These are phyloP conservation scores for Rutilus rutilus DNA, from an alignment of 2,113 vertebrate genomes.

Conservation along the genomic window DNA sequence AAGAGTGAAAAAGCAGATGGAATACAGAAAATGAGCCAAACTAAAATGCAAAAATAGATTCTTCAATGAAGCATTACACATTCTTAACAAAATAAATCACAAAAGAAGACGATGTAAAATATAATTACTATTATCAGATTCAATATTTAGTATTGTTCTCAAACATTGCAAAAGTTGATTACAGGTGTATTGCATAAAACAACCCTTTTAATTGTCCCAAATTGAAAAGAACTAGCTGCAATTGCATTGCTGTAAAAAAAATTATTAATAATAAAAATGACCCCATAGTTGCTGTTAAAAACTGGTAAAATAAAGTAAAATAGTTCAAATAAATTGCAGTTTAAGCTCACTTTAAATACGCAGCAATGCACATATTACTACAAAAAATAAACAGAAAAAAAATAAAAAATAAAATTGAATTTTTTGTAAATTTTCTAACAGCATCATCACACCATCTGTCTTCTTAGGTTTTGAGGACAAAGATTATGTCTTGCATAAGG, in stretches of 20 bases:
- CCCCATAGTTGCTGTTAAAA: background rate
- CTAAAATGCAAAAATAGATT: background rate
- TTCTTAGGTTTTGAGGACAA: conserved; percentile 9
- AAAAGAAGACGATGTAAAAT: background rate
- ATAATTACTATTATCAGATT: no score
- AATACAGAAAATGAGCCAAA: background rate
- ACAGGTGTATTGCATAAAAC: background rate
- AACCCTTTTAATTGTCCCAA: no score
- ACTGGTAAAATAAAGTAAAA: background rate
- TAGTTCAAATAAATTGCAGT: background rate
- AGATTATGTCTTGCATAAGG: conserved; percentile 21
- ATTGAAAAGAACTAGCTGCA: no score
- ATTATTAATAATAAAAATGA: no score
- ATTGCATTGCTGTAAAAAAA: no score
- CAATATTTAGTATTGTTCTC: background rate
- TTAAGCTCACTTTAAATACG: background rate
- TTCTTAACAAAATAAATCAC: no score
- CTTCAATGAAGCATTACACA: no score
- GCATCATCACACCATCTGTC: background rate
- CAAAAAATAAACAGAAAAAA: background rate
- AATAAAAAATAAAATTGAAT: background rate
- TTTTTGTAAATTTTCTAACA: background rate
- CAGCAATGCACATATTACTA: background rate
- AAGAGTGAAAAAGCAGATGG: background rate
- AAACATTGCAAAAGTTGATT: background rate